Evolutionary conservation across 2,888 invertebrate genomes (phyloP).

Genomic region (Volucella inflata): DNA sequence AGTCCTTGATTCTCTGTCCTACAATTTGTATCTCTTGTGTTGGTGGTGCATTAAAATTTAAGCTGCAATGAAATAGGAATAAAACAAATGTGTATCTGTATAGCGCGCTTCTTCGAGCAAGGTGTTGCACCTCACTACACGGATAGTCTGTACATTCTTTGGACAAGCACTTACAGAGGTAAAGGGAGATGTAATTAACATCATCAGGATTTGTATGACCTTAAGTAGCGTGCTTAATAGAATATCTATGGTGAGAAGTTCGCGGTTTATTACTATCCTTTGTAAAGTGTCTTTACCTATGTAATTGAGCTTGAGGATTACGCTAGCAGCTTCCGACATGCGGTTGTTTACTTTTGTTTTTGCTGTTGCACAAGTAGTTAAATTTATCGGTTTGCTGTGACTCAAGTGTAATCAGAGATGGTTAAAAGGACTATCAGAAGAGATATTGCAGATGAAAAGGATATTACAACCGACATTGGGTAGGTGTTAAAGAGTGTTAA

Average conservation of each 20-base stretch:
- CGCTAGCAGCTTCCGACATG: conserved; percentile 1
- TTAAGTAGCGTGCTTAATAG: conserved; percentile 28
- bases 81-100: not conserved
- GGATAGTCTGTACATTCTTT: conserved; percentile 3
- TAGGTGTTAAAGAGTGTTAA: no score
- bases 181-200: conserved; percentile 34
- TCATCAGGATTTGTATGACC: conserved; percentile 38
- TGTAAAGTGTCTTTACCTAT: not conserved
- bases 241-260: conserved; percentile 1
- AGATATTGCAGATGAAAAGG: no score
- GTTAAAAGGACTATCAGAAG: no score
- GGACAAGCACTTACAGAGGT: not conserved
- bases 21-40: conserved; percentile 14
- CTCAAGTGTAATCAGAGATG: no score
- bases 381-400: no score
- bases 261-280: not conserved
- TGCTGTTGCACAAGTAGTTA: no score
- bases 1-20: not conserved
- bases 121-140: not conserved
- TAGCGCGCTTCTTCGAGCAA: not conserved
- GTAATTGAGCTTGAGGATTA: conserved; percentile 5
- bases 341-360: conserved; percentile 2
- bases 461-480: no score
- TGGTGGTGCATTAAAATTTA: conserved; percentile 10
- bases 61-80: not conserved